Conservation (phyloP, 2,888 invertebrate genomes). For the Synergus gifuensis region DNA sequence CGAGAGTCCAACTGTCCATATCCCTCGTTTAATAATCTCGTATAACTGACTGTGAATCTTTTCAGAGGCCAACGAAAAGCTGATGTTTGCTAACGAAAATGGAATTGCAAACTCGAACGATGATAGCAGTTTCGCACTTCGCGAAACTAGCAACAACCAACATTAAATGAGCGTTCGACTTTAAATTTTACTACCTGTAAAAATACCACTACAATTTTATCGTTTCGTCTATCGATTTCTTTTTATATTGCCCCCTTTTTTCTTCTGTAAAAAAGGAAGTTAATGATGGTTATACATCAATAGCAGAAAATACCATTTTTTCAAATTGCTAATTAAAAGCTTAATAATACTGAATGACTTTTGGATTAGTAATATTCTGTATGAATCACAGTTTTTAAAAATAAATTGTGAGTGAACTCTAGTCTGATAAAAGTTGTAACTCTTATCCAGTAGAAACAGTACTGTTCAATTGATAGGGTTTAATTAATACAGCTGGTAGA, state of each 20-base stretch:
- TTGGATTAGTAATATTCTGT: neutral
- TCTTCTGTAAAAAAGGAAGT: neutral
- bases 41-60: conserved; percentile 55
- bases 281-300: neutral
- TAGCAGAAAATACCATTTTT: neutral
- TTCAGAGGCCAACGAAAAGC: conserved; percentile 45
- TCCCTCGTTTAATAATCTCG: conserved; percentile 61
- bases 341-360: neutral
- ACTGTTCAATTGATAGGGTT: conserved; percentile 69
- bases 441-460: conserved; percentile 53
- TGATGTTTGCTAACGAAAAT: conserved; percentile 36
- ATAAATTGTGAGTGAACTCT: neutral
- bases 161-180: neutral
- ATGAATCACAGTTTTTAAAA: neutral
- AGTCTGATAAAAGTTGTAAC: neutral
- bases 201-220: neutral
- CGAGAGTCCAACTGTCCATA: conserved; percentile 54
- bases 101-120: conserved; percentile 22
- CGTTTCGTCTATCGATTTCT: neutral
- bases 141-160: neutral
- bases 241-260: too few relatives aligned
- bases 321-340: neutral
- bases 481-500: conserved; percentile 67
- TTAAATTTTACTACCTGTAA: neutral
- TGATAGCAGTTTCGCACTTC: conserved; percentile 13